A percentile compares a stretch with the other conserved stretches of the same genome.
Evolutionary conservation across 2,888 invertebrate genomes (phyloP).

Genomic region (Caenorhabditis wallacei): DNA sequence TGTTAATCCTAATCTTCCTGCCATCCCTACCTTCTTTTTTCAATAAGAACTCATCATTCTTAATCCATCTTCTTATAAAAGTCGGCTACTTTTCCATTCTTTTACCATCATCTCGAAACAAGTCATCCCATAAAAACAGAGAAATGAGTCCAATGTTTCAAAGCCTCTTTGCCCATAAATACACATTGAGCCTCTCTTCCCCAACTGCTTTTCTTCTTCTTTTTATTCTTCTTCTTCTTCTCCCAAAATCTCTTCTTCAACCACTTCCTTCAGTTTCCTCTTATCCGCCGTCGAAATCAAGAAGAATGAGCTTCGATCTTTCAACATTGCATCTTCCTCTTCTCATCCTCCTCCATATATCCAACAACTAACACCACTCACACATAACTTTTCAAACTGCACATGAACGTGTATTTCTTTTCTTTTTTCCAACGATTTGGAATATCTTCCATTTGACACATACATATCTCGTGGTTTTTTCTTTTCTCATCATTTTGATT

Average conservation of each 20-base stretch:
- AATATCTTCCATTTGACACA: not conserved
- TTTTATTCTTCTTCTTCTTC: not conserved
- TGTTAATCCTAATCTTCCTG: too few relatives aligned
- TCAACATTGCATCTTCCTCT: conserved; percentile 46
- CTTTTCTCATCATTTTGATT: conserved; percentile 36
- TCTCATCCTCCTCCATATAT: too few relatives aligned
- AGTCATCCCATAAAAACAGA: conserved; percentile 50
- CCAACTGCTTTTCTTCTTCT: conserved; percentile 11
- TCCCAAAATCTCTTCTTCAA: conserved; percentile 24
- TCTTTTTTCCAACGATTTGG: not conserved
- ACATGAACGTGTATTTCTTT: conserved; percentile 51
- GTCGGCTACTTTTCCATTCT: not conserved
- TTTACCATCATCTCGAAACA: not conserved
- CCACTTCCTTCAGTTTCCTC: conserved; percentile 52
- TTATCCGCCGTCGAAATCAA: conserved; percentile 61
- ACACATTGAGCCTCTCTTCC: conserved; percentile 53
- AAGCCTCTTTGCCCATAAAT: conserved; percentile 51
- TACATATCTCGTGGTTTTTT: conserved; percentile 15
- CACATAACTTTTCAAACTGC: conserved; percentile 52
- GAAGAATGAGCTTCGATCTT: conserved; percentile 64
- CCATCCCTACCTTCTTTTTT: too few relatives aligned
- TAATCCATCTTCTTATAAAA: not conserved
- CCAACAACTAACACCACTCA: conserved; percentile 20
- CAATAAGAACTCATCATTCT: not conserved
- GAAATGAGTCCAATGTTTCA: conserved; percentile 55